These are phyloP conservation scores for Misgurnus anguillicaudatus DNA, from an alignment of 2,113 vertebrate genomes.

Conservation along the genomic window DNA sequence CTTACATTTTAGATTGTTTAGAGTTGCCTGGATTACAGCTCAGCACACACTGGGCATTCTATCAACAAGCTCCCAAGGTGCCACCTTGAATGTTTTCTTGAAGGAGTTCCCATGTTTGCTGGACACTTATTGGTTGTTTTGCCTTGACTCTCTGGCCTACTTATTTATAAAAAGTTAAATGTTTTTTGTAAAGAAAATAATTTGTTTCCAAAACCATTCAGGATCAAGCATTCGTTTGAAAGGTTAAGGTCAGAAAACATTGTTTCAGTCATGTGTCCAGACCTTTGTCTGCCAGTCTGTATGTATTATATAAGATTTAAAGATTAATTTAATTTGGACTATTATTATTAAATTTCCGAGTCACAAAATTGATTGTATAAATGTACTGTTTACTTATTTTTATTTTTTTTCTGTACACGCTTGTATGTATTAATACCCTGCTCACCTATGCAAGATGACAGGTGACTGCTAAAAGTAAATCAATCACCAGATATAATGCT, in stretches of 20 bases:
- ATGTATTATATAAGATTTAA: no score
- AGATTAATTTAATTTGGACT: no score
- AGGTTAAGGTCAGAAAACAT: not conserved
- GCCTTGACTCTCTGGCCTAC: not conserved
- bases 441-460: not conserved
- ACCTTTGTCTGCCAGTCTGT: no score
- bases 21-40: slow-evolving; percentile 4
- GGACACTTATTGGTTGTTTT: not conserved
- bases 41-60: slow-evolving; percentile 8
- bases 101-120: slow-evolving; percentile 14
- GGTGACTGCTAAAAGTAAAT: no score
- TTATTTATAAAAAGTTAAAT: not conserved
- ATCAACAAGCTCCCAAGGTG: not conserved
- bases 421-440: not conserved
- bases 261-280: no score
- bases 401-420: not conserved
- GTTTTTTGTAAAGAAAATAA: no score
- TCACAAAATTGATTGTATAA: not conserved
- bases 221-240: no score
- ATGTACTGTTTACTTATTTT: not conserved
- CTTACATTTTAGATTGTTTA: not conserved
- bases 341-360: no score
- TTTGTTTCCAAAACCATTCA: not conserved
- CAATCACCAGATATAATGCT: not conserved
- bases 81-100: slow-evolving; percentile 25